Evolutionary conservation across 1,140 invertebrate species (phyloP).

Genomic region (Pararge aegeria): DNA sequence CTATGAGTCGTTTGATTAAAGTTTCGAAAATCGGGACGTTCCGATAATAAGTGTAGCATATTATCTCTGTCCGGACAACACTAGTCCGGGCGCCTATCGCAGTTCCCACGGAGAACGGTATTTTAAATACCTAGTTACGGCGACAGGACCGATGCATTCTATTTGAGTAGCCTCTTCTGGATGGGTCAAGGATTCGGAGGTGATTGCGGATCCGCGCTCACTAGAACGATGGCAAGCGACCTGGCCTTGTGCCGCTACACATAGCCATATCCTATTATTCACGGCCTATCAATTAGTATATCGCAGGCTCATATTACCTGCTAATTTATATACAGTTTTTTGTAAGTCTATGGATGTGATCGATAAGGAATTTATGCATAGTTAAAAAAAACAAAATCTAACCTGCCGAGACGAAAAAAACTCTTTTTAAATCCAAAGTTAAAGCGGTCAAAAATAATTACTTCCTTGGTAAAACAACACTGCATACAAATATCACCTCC

Average conservation of each 20-base stretch:
- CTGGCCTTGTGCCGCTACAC: constrained; percentile 57
- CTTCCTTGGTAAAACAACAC: constrained; percentile 36
- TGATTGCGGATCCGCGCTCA: constrained; percentile 66
- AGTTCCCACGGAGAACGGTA: constrained; percentile 73
- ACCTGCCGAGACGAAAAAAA: constrained; percentile 22
- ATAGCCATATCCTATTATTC: constrained; percentile 56
- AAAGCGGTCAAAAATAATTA: constrained; percentile 44
- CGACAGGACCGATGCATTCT: constrained; percentile 73
- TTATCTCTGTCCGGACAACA: neutral
- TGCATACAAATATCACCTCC: constrained; percentile 27
- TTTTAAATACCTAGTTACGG: constrained; percentile 77
- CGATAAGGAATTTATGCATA: constrained; percentile 22
- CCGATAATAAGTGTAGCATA: neutral
- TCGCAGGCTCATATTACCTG: constrained; percentile 9
- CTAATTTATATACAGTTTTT: constrained; percentile 27
- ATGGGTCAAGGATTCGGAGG: constrained; percentile 76
- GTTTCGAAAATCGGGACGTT: neutral
- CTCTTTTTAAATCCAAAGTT: constrained; percentile 33
- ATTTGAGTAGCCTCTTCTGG: constrained; percentile 75
- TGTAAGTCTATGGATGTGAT: constrained; percentile 18
- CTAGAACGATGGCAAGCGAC: constrained; percentile 46
- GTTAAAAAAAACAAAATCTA: constrained; percentile 20
- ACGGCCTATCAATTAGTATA: constrained; percentile 23
- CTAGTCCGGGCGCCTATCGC: constrained; percentile 55
- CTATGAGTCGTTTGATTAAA: too few relatives aligned